phyloP scores from a whole-genome alignment of 1,140 invertebrate species.

The Pantala flavescens region DNA sequence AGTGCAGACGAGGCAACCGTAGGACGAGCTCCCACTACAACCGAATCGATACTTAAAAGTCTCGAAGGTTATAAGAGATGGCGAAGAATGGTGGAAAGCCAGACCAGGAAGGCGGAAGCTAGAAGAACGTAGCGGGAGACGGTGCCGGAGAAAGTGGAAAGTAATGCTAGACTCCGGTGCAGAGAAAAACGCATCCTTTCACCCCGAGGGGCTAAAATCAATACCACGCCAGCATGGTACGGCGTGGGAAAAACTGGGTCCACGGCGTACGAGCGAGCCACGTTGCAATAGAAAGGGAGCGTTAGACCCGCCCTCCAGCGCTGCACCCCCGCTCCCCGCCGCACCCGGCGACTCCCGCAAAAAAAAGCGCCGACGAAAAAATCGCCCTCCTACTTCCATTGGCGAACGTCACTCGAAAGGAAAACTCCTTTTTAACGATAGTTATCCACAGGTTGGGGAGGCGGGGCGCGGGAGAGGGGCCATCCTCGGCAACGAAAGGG shows the following conservation, averaged over 20 bases:
- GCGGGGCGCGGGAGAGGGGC: neutral
- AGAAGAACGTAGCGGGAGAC: neutral
- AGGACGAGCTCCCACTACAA: too few relatives aligned
- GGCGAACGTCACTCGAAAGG: neutral
- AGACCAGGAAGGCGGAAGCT: neutral
- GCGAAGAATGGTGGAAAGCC: too few relatives aligned
- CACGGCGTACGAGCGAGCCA: neutral
- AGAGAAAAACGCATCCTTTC: neutral
- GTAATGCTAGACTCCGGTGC: neutral
- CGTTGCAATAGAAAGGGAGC: slow-evolving; percentile 3
- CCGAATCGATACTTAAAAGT: too few relatives aligned
- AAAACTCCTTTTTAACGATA: neutral
- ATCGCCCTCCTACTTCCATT: neutral
- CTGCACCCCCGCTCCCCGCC: neutral
- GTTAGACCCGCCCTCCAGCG: neutral
- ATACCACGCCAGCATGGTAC: neutral
- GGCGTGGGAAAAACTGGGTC: slow-evolving; percentile 6
- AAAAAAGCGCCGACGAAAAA: neutral
- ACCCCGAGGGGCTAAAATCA: neutral
- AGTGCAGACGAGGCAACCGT: too few relatives aligned
- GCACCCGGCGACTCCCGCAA: neutral
- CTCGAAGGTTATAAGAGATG: too few relatives aligned
- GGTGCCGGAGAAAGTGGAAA: neutral
- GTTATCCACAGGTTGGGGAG: neutral
- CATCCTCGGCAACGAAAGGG: neutral